Base-by-base conservation (phyloP, 2,888 invertebrate genomes). In the Hydrotaea diabolus region DNA sequence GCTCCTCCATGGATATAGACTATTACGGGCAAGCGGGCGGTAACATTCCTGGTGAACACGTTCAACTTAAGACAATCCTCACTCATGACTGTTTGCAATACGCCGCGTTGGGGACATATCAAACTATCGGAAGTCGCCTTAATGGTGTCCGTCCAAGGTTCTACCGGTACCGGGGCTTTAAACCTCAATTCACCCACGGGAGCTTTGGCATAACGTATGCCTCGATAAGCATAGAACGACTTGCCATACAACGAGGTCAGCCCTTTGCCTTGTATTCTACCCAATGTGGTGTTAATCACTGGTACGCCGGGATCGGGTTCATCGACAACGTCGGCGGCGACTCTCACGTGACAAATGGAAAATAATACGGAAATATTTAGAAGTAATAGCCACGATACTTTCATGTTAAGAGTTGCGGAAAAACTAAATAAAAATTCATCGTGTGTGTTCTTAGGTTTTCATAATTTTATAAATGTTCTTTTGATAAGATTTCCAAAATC, bases 1-100 rank as follows among this genome's bases (percentile, higher is more conserved):
- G 88, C 88, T 0, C 91, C 92, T 0, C 90, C 91, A 77, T 91
- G 91, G 43, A 92, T 90, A 43, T 89, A 91, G 0, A 91, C 88
- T 0, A 92, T 86, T 0, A 91, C 91, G 0, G 92, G 88, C 2
- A 78, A 46, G 4, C 62, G 77, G 0, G 43, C 80, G 0, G 74
- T 79, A 0, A 89, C 26, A n/a, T 87, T 87, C n/a, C 80, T 87
- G 0, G 89, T 94, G 86, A 94, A 95, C 0, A 95, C 94, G 86
- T 95, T 95, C 72, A 95, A 88, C 19, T 93, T 92, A 0, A 95
- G 93, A 87, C 95, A 95, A 89, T 95, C 95, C 87, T 95, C 95
- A 36, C 94, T 93, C 71, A 93, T 91, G 66, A 88, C 19, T 1
- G 72, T 5, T 0, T 49, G 21, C 21, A 13, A 13, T 0, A 80